These are phyloP conservation scores for Drosophila cracens DNA, from an alignment of 2,888 invertebrate species.

Conservation along the genomic window DNA sequence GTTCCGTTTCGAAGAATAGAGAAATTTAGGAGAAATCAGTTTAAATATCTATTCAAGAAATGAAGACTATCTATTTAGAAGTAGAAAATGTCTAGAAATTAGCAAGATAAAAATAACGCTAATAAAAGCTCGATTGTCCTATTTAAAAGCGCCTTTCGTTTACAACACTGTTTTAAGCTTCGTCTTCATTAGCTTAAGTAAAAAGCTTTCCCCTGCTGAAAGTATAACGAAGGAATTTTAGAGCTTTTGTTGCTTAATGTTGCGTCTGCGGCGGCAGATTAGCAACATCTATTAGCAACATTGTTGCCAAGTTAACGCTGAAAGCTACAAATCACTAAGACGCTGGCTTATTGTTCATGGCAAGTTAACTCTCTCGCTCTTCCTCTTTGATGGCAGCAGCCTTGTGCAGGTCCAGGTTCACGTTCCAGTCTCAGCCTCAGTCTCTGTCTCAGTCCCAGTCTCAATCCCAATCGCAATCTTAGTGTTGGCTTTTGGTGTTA, in stretches of 20 bases:
- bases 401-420: slow-evolving; percentile 32
- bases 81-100: neutral
- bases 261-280: slow-evolving; percentile 33
- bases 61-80: neutral
- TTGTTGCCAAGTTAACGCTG: slow-evolving; percentile 68
- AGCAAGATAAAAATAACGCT: neutral
- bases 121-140: neutral
- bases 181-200: slow-evolving; percentile 7
- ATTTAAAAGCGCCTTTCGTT: neutral
- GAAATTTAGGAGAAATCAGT: neutral
- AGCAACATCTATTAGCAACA: slow-evolving; percentile 77
- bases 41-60: neutral
- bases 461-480: slow-evolving; percentile 14
- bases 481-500: slow-evolving; percentile 57
- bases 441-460: slow-evolving; percentile 8
- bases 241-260: slow-evolving; percentile 42
- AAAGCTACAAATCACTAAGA: slow-evolving; percentile 73
- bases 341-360: slow-evolving; percentile 75
- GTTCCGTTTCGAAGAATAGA: neutral
- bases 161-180: slow-evolving; percentile 1
- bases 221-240: slow-evolving; percentile 21
- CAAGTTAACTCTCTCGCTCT: slow-evolving; percentile 29
- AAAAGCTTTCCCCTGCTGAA: slow-evolving; percentile 28
- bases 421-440: neutral
- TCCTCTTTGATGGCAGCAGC: slow-evolving; percentile 25